These are phyloP conservation scores for Oreotragus oreotragus DNA, from an alignment of 2,113 vertebrate species.

Conservation along the genomic window DNA sequence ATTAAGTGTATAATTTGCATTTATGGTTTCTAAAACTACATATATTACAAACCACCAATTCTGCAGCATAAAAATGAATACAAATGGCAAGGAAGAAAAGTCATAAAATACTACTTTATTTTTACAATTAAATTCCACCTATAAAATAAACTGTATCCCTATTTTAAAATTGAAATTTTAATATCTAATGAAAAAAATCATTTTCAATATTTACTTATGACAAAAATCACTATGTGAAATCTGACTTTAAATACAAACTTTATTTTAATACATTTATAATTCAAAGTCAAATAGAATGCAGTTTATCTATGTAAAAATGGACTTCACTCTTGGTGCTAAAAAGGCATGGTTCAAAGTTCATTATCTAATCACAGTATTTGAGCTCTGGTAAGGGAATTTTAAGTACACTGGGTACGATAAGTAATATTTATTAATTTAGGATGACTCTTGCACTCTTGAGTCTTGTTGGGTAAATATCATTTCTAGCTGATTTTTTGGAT, in stretches of 20 bases:
- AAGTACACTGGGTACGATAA: not conserved
- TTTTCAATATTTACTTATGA: not conserved
- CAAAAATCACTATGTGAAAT: not conserved
- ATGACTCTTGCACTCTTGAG: not conserved
- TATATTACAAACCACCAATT: not conserved
- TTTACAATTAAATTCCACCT: not conserved
- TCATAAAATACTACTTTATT: not conserved
- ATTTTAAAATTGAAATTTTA: constrained; percentile 16
- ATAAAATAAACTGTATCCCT: not conserved
- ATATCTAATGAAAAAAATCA: not conserved
- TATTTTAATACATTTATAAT: not conserved
- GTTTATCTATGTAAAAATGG: not conserved
- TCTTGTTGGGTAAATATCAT: not conserved
- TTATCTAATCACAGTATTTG: not conserved
- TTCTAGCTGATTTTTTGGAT: not conserved
- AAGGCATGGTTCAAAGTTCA: not conserved
- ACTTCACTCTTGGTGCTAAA: not conserved
- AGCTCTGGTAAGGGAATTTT: not conserved
- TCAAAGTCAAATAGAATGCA: not conserved
- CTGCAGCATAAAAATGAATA: not conserved
- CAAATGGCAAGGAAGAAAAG: not conserved
- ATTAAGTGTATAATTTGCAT: not conserved
- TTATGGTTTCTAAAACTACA: not conserved
- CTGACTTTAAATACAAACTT: not conserved
- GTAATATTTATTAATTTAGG: not conserved